phyloP scores from a whole-genome alignment of 2,888 invertebrate genomes.

The Sclerodermus sp. region DNA sequence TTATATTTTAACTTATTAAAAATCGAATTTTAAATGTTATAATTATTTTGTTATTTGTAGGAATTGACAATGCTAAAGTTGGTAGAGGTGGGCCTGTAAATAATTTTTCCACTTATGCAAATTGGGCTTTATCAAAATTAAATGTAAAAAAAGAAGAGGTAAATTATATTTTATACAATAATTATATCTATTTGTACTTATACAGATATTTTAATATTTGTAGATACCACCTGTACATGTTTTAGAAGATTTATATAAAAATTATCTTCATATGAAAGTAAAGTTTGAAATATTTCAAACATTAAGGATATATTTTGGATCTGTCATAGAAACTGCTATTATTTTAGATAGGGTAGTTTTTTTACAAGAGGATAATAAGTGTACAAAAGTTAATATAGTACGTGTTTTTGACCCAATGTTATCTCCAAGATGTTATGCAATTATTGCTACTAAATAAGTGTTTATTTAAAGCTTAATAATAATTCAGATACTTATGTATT shows the following conservation, averaged over 20 bases:
- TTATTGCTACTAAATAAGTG: conserved; percentile 65
- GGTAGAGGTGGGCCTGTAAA: conserved; percentile 66
- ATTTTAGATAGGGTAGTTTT: conserved; percentile 79
- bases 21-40: conserved; percentile 1
- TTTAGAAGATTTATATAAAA: conserved; percentile 55
- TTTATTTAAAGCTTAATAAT: neutral
- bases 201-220: conserved; percentile 5
- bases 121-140: conserved; percentile 68
- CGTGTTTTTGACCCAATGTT: conserved; percentile 81
- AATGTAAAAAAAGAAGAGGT: conserved; percentile 60
- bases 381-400: conserved; percentile 66
- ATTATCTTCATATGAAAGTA: conserved; percentile 59
- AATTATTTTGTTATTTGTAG: conserved; percentile 39
- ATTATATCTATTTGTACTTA: conserved; percentile 3
- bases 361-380: conserved; percentile 67
- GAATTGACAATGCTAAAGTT: conserved; percentile 61
- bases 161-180: conserved; percentile 4
- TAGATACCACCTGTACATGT: conserved; percentile 56
- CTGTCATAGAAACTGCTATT: conserved; percentile 79
- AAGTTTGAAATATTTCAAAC: conserved; percentile 76
- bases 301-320: conserved; percentile 74
- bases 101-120: conserved; percentile 71
- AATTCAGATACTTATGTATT: neutral
- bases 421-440: conserved; percentile 81
- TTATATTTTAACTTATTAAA: neutral